These are phyloP conservation scores for Oxygymnocypris stewartii DNA, from an alignment of 2,113 vertebrate species.

Conservation along the genomic window DNA sequence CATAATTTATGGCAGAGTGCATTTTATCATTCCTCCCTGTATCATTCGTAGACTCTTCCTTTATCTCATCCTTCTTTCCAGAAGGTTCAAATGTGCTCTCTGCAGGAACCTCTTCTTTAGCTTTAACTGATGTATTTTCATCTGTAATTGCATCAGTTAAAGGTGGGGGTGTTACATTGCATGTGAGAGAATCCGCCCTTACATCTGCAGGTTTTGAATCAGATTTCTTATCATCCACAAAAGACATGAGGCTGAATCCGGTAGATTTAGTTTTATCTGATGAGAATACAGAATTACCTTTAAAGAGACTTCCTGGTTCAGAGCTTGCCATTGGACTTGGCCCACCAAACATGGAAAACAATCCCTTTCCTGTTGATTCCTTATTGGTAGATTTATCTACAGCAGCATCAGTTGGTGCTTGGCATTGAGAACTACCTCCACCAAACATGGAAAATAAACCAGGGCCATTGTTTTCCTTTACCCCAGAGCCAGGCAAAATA, in stretches of 20 bases:
- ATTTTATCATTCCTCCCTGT: neutral
- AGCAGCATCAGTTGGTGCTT: slow-evolving; percentile 50
- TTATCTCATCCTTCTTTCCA: neutral
- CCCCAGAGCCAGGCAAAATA: slow-evolving; percentile 33
- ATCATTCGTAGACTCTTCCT: slow-evolving; percentile 14
- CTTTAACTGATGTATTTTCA: neutral
- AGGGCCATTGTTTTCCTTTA: slow-evolving; percentile 68
- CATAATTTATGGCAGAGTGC: neutral
- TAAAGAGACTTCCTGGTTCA: slow-evolving; percentile 79
- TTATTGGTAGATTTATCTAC: slow-evolving; percentile 45
- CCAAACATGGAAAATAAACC: slow-evolving; percentile 76
- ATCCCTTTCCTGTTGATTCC: slow-evolving; percentile 69
- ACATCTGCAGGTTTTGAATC: slow-evolving; percentile 52
- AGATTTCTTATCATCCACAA: slow-evolving; percentile 80
- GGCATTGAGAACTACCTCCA: slow-evolving; percentile 54
- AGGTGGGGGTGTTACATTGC: slow-evolving; percentile 30
- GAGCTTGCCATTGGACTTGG: slow-evolving; percentile 40
- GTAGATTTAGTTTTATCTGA: slow-evolving; percentile 73
- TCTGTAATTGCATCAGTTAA: slow-evolving; percentile 26
- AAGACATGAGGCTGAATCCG: slow-evolving; percentile 82
- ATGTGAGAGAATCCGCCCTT: slow-evolving; percentile 33
- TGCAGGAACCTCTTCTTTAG: slow-evolving; percentile 14
- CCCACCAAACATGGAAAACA: slow-evolving; percentile 74
- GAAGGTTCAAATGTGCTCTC: neutral
- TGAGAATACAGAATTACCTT: slow-evolving; percentile 82